Base-by-base conservation (phyloP, 1,140 invertebrate species). In the Vollenhovia emeryi region DNA sequence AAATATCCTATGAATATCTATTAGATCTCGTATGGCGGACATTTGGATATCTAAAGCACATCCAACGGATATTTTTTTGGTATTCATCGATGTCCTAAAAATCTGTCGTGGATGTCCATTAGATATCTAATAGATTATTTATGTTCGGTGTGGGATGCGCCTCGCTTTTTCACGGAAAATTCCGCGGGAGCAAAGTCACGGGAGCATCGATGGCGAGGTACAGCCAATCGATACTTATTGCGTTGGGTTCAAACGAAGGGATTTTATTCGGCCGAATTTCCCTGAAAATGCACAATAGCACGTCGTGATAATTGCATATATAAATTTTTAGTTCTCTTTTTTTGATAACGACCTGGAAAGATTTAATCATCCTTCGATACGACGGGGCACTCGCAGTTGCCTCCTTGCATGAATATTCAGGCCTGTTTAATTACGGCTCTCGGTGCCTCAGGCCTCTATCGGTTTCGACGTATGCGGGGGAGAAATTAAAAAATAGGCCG, bases 401-500 rank as follows among this genome's bases (percentile, higher is more conserved):
- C 21, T n/a, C 33, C 4, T 55, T 8, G 11, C 9, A 80, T 59
- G 48, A 71, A 43, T 55, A 71, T 80, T 43, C 33, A 36, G 18
- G n/a, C 18, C 11, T 27, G 48, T 71, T 68, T 68, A 43, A 69
- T 57, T 43, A 69, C 21, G 57, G 13, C 78, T 36, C 24, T 40
- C 64, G 64, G 78, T 71, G 78, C 78, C 40, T 69, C 78, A 33
- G 43, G 48, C 27, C 48, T 55, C 40, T 40, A 73, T 82, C 43
- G 33, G 6, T 80, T 40, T n/a, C 55, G 43, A 15, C 62, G 5
- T 21, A 13, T 24, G 30, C 48, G 24, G 30, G 18, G 59, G 48
- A 57, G 40, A 73, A 57, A 82, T 57, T 33, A 55, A 82, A 82
- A 82, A 33, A 82, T 43, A 80, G 33, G 33, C 64, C 30, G 24